Conservation (phyloP, 2,888 invertebrate species). For the Nomada ruficornis region DNA sequence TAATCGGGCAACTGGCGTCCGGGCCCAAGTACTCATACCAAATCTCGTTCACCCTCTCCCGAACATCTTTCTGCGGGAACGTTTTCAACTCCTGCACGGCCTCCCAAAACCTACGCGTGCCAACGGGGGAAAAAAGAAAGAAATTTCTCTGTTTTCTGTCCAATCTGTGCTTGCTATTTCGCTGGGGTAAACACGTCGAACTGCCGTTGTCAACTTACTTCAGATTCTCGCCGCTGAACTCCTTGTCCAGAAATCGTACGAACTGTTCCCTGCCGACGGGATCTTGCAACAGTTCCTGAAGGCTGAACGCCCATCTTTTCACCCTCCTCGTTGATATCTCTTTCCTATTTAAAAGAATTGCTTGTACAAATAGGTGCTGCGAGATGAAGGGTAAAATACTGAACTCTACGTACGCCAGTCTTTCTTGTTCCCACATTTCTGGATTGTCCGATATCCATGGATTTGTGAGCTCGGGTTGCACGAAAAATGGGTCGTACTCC, state of each 20-base stretch:
- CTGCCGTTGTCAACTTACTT: conserved; percentile 87
- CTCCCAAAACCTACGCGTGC: conserved; percentile 93
- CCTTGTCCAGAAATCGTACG: conserved; percentile 97
- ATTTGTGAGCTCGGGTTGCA: conserved; percentile 96
- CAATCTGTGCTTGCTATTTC: not conserved
- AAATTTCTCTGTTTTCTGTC: conserved; percentile 1
- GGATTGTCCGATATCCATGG: conserved; percentile 98
- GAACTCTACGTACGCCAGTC: conserved; percentile 89
- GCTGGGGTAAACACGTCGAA: not conserved
- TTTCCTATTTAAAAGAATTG: conserved; percentile 87
- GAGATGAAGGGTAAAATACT: not conserved
- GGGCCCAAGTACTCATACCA: conserved; percentile 97
- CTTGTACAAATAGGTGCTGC: too few species aligned
- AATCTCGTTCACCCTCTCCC: conserved; percentile 92
- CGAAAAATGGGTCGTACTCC: conserved; percentile 98
- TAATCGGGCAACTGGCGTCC: conserved; percentile 98
- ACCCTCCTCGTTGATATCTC: conserved; percentile 97
- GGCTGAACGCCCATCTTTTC: conserved; percentile 98
- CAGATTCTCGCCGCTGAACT: conserved; percentile 99
- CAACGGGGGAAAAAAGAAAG: conserved; percentile 16
- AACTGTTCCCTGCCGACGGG: conserved; percentile 98
- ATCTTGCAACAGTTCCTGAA: conserved; percentile 97
- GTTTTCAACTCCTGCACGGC: conserved; percentile 97
- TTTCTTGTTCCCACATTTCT: conserved; percentile 99
- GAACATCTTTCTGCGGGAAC: conserved; percentile 93